phyloP scores from a whole-genome alignment of 2,113 vertebrate genomes.

The Martes martes region DNA sequence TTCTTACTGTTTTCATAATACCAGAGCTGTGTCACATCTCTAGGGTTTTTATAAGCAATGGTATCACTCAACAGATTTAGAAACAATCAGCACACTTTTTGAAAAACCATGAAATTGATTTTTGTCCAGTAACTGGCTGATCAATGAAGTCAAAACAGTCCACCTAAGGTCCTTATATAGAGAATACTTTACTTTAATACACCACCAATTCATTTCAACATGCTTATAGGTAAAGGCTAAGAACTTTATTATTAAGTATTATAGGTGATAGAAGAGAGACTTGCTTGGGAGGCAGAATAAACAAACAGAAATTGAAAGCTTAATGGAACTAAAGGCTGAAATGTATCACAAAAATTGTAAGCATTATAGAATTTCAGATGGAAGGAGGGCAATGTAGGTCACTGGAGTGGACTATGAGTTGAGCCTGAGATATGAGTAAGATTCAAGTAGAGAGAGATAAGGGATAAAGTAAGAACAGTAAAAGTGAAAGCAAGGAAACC shows the following conservation, averaged over 20 bases:
- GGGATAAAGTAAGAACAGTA: background rate
- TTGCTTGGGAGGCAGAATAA: background rate
- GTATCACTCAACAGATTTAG: background rate
- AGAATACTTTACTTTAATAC: background rate
- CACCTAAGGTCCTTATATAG: background rate
- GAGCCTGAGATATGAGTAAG: background rate
- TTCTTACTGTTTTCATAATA: background rate
- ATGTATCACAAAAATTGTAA: background rate
- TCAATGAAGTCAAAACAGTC: background rate
- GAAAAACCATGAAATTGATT: background rate
- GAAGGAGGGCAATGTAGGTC: background rate
- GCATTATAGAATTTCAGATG: background rate
- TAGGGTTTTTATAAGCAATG: background rate
- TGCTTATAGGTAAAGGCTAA: background rate
- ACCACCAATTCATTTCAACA: background rate
- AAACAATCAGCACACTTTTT: background rate
- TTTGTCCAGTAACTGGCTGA: background rate
- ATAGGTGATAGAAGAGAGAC: background rate
- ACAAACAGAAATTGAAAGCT: background rate
- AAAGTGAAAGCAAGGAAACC: background rate
- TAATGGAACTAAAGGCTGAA: background rate
- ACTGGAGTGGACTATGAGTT: background rate
- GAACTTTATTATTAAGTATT: background rate
- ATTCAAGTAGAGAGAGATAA: background rate
- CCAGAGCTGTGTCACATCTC: background rate